Conservation (phyloP, 1,140 invertebrate genomes). For the Bombyx mandarina region DNA sequence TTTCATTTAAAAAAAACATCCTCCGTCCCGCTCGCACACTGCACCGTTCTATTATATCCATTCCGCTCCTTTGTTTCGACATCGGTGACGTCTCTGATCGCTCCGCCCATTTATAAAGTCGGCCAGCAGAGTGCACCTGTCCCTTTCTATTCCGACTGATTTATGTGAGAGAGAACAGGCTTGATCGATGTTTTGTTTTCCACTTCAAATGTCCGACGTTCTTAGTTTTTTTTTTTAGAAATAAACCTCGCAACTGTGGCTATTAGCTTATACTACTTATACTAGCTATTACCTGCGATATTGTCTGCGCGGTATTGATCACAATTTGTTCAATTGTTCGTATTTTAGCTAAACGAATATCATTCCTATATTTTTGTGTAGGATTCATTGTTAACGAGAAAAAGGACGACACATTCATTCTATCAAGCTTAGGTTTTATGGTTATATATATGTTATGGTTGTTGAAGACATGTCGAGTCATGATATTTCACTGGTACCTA, state of each 20-base stretch:
- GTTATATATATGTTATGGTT: too few species aligned
- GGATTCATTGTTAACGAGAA: slow-evolving; percentile 21
- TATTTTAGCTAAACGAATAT: background rate
- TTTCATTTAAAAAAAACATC: slow-evolving; percentile 33
- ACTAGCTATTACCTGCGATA: too few species aligned
- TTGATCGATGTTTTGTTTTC: slow-evolving; percentile 56
- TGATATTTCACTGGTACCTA: too few species aligned
- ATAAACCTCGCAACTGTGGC: background rate
- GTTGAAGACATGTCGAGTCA: too few species aligned
- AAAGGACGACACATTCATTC: too few species aligned
- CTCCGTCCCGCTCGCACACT: slow-evolving; percentile 44
- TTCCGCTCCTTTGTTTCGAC: slow-evolving; percentile 65
- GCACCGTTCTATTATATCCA: slow-evolving; percentile 56
- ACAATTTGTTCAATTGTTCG: background rate
- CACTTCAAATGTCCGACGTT: slow-evolving; percentile 26
- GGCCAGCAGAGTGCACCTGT: slow-evolving; percentile 60
- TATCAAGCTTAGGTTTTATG: too few species aligned
- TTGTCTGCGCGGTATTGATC: too few species aligned
- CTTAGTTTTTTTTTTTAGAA: slow-evolving; percentile 21
- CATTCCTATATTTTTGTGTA: slow-evolving; percentile 4
- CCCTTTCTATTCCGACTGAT: slow-evolving; percentile 62
- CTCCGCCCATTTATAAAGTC: slow-evolving; percentile 69
- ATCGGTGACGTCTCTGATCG: slow-evolving; percentile 52
- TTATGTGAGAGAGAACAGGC: slow-evolving; percentile 66
- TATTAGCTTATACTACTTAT: too few species aligned